phyloP scores from a whole-genome alignment of 30 jellyfish, hydroid and myxozoan species.

The Aurelia aurita region DNA sequence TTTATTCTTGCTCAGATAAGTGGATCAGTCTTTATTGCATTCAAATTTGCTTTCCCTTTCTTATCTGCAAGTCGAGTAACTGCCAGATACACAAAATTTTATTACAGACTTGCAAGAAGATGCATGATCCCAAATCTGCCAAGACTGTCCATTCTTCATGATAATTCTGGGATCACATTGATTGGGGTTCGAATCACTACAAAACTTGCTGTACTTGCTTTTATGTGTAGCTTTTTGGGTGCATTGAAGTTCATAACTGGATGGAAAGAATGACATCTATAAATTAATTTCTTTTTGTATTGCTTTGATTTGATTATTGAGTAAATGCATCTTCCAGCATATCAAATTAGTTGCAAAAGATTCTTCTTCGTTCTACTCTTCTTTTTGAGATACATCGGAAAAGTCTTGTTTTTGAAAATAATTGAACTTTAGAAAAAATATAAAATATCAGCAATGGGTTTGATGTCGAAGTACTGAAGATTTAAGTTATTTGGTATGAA shows the following conservation, averaged over 20 bases:
- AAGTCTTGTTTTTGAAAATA: no score
- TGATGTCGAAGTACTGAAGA: no score
- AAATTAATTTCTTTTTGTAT: no score
- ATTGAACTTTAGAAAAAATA: no score
- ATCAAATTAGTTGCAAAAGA: no score
- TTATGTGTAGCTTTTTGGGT: slow-evolving; percentile 10
- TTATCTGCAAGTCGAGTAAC: slow-evolving; percentile 10
- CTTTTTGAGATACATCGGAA: no score
- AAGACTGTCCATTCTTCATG: neutral
- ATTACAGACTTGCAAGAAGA: slow-evolving; percentile 12
- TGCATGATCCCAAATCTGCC: slow-evolving; percentile 4
- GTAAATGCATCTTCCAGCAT: no score
- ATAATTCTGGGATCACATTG: neutral
- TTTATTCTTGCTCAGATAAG: slow-evolving; percentile 1
- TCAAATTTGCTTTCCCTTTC: slow-evolving; percentile 12
- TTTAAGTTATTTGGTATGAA: no score
- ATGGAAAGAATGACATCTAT: neutral
- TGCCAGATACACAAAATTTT: neutral
- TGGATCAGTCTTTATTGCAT: slow-evolving; percentile 16
- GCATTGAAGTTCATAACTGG: slow-evolving; percentile 4
- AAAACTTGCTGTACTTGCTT: slow-evolving; percentile 4
- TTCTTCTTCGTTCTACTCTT: no score
- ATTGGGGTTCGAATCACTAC: slow-evolving; percentile 12
- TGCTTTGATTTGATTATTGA: no score
- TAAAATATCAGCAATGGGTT: no score